Evolutionary conservation across 2,113 vertebrate species (phyloP).

Genomic region (Dascyllus trimaculatus): DNA sequence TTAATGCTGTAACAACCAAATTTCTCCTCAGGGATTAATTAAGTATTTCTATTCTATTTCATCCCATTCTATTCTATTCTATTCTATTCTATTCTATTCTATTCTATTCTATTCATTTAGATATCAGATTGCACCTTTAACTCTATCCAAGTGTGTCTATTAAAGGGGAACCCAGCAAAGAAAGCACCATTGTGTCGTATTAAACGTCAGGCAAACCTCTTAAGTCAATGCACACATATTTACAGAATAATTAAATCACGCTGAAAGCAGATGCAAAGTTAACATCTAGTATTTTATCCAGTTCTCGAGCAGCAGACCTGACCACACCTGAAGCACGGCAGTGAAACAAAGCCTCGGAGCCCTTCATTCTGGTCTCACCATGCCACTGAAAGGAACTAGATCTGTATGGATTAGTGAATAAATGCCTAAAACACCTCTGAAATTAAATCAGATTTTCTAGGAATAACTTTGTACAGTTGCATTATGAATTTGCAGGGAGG

Average conservation of each 20-base stretch:
- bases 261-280: neutral
- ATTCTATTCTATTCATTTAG: too few species aligned
- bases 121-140: too few species aligned
- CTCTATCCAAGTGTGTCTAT: too few species aligned
- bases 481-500: conserved; percentile 33
- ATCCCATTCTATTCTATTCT: too few species aligned
- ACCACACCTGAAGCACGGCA: conserved; percentile 6
- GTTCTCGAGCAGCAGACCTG: neutral
- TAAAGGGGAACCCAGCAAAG: too few species aligned
- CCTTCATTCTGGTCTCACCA: neutral
- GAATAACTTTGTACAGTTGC: conserved; percentile 27
- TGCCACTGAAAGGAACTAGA: neutral
- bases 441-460: conserved; percentile 27
- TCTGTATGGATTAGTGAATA: conserved; percentile 8
- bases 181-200: too few species aligned
- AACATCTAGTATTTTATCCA: neutral
- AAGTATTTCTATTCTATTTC: too few species aligned
- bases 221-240: neutral
- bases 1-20: too few species aligned
- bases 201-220: too few species aligned
- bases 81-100: too few species aligned
- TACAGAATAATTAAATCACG: neutral
- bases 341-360: conserved; percentile 13
- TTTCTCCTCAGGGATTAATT: too few species aligned
- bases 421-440: conserved; percentile 29